Evolutionary conservation across 2,113 vertebrate species (phyloP), one percentile per base, ranked within the genome.

Genomic region (Polypterus bichir): DNA sequence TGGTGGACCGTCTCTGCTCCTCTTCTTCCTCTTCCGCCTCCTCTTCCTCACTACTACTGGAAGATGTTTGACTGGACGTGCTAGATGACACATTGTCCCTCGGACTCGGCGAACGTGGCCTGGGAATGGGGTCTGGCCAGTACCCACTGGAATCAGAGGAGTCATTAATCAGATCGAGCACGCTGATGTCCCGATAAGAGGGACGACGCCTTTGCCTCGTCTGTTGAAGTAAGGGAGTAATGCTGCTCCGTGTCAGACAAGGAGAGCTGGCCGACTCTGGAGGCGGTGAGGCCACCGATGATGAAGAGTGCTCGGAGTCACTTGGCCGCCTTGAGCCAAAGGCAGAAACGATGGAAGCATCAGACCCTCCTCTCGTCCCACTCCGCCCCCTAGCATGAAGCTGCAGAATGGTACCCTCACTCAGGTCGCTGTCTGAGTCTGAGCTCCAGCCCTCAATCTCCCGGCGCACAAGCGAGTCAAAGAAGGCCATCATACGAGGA

Each of bases 401-500:
- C 79, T 97, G 95, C 68, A 97, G 80, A 77, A 98, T 94, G 4
- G 96, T 96, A 47, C 91, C 93, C 72, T 97, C 94, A 4, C 94
- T 99, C 66, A 87, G 69, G 77, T 97, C 94, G 0, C 90, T 94
- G 77, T 99, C 96, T 0, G 96, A 99, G 69, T 98, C 95, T 0
- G 95, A 97, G 70, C 95, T 99, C 96, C 96, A 99, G 64, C 95
- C 96, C 69, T 97, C 95, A 0, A 99, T 97, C 76, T 99, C 96
- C 0, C 95, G 82, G 2, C 94, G 91, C 55, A 98, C 95, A n/a
- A 99, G 72, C 0, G 96, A 98, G 74, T 99, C 96, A 47, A 99
- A 98, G 68, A 99, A 99, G 8, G 95, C 96, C 96, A 97, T 99
- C 95, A 99, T 99, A 59, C 96, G 84, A 0, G 96, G 95, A 62